A percentile compares a stretch with the other conserved stretches of the same genome.
Conservation (phyloP, 2,888 invertebrate species). For the Harpalus rufipes region DNA sequence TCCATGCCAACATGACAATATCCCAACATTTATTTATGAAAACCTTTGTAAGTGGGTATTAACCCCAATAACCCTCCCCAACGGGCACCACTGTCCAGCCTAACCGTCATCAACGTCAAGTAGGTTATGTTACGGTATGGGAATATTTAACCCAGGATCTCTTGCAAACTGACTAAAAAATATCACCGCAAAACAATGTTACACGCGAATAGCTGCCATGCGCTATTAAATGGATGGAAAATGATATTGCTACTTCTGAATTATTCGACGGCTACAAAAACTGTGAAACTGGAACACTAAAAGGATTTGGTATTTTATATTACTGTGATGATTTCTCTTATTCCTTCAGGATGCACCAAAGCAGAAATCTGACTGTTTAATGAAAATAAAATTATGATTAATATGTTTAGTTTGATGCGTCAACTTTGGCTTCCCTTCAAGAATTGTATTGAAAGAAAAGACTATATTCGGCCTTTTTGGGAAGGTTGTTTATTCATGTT, state of each 20-base stretch:
- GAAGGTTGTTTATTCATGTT: too few species aligned
- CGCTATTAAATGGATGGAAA: slow-evolving; percentile 19
- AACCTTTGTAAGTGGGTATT: slow-evolving; percentile 4
- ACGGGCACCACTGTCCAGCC: slow-evolving; percentile 5
- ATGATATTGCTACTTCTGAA: slow-evolving; percentile 46
- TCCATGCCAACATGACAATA: neutral
- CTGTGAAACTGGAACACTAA: neutral
- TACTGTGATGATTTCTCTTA: neutral
- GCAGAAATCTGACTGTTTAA: too few species aligned
- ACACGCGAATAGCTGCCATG: slow-evolving; percentile 1
- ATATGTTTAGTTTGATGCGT: too few species aligned
- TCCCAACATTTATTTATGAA: neutral
- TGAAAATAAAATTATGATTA: too few species aligned
- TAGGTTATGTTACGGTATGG: slow-evolving; percentile 24
- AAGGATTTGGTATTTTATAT: slow-evolving; percentile 3
- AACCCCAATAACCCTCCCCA: neutral
- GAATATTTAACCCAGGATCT: slow-evolving; percentile 49
- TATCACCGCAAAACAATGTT: slow-evolving; percentile 40
- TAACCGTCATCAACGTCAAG: slow-evolving; percentile 58
- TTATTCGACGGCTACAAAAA: neutral
- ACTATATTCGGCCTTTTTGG: too few species aligned
- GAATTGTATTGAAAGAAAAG: too few species aligned
- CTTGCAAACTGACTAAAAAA: slow-evolving; percentile 25
- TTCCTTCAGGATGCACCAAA: too few species aligned
- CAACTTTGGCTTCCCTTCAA: too few species aligned